Base-by-base conservation (phyloP, 2,113 vertebrate species). In the Urocolius indicus region DNA sequence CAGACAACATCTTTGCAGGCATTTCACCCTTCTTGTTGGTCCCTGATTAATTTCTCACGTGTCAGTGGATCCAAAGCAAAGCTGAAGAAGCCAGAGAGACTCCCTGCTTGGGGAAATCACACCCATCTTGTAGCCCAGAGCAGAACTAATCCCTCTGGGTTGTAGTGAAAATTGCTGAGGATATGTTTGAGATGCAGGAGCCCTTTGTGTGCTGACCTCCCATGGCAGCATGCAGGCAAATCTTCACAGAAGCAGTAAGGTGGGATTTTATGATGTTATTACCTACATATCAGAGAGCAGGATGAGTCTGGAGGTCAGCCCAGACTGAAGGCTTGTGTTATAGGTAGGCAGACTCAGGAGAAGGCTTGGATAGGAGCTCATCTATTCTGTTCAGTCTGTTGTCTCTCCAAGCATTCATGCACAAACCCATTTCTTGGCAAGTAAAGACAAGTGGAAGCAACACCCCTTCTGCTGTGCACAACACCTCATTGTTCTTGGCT, bases 21-120 rank as follows among this genome's bases (percentile, higher is more conserved):
- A 43, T 34, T 52, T 91, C 87, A 73, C n/a, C 0, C 0, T 41
- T 86, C 68, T 38, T 46, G 62, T 49, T 81, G 75, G 57, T 34
- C 61, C 65, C 57, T 68, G 86, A 93, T 93, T 92, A 89, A 84
- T 93, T 65, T 87, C 62, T 10, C n/a, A 34, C 22, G 48, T 93
- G 30, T 41, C 68, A 93, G 62, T 54, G 58, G 52, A 79, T 68
- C 38, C 57, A 81, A 83, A 84, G 43, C 41, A 77, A 80, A 88
- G 26, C 72, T 63, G 43, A 77, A 76, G 90, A 59, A 30, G 29
- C 6, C 51, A 30, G 55, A 46, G 58, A 22, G 30, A n/a, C 32
- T n/a, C 46, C 10, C 17, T 79, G 41, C 24, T 34, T 59, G 41
- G 66, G 66, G 51, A 58, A 89, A 80, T 83, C 54, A 54, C 36